Evolutionary conservation across 2,888 invertebrate species (phyloP), one percentile per base, ranked within the genome.

Genomic region (Bibio marci): DNA sequence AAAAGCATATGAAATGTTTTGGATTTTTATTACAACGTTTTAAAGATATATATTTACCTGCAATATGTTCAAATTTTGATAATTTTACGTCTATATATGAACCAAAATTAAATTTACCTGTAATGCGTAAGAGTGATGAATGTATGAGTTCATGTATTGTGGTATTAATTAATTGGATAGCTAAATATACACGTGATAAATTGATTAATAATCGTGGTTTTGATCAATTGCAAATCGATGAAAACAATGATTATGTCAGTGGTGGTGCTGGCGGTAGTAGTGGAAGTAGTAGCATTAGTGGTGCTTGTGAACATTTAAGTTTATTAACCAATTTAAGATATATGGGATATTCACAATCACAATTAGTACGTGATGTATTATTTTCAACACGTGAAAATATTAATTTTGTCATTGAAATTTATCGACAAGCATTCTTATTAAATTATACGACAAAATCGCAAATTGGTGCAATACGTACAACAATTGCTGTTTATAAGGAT

Each of bases 331-430:
- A 51, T 46, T 44, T 46, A 4, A 43, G 42, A 22, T 43, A 53
- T 25, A 51, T 55, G 37, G 55, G 55, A 25, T 59, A 57, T 33
- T 52, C 58, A 36, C 62, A 61, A 44, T 53, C 54, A 15, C 49
- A 73, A 49, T 76, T 91, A 40, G 90, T 91, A 1, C 75, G 86
- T 35, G 82, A 87, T 50, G 90, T 92, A 14, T 66, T 95, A 31
- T 90, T 87, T 56, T 73, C 78, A 22, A 82, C 76, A 30, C 73
- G 90, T 35, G 88, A 90, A 48, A 91, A 94, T 59, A 80, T 95
- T 6, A 90, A 95, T 65, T 86, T 95, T 56, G 76, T 94, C 22
- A 86, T 94, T 52, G 95, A 95, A 64, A 73, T 94, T 41, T 83
- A 91, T 56, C 73, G 94, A 22, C 91, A 94, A 64, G 90, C 91